Base-by-base conservation (phyloP, 2,797 vertebrate species). In the Gila robusta region DNA sequence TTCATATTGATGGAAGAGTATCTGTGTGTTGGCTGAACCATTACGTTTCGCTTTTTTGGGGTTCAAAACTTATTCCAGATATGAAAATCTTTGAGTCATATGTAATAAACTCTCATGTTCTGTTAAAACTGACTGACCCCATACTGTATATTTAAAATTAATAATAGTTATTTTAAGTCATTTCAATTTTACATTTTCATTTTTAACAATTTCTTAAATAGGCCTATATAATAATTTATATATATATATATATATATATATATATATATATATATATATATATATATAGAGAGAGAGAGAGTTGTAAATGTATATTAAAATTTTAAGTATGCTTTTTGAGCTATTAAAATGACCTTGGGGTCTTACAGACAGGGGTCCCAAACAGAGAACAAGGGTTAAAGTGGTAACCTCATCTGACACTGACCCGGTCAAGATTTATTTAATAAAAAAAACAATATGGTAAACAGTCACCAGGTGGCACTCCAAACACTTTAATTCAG, bases 391-490 rank as follows among this genome's bases (percentile, higher is more conserved):
- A 35, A 23, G 44, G 79, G 79, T 81, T 81, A 26, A 49, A 76
- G 19, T 47, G 74, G 19, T 54, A 70, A 79, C 44, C 59, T 64
- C 26, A 17, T 35, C 56, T 37, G 17, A 77, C 32, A 47, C 47
- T 73, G 78, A 73, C 56, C 39, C 52, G 66, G 39, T 79, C 52
- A 41, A 72, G 62, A 84, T 32, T 23, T 32, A 44, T 35, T 71
- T 12, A 59, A 28, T 39, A 39, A 32, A 32, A 32, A 32, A 32
- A 32, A 32, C 23, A 64, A 32, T 83, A 35, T 81, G 82, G 3
- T 23, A 17, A 39, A n/a, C 19, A 54, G 74, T 79, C 87, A 88
- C 56, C 47, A 83, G 87, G 81, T 73, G 87, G 84, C 87, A 79
- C 74, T 86, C 54, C 59, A 74, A 19, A 32, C 83, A 44, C 8